Evolutionary conservation across 2,797 vertebrate genomes (phyloP).

Genomic region (Graptemys geographica): DNA sequence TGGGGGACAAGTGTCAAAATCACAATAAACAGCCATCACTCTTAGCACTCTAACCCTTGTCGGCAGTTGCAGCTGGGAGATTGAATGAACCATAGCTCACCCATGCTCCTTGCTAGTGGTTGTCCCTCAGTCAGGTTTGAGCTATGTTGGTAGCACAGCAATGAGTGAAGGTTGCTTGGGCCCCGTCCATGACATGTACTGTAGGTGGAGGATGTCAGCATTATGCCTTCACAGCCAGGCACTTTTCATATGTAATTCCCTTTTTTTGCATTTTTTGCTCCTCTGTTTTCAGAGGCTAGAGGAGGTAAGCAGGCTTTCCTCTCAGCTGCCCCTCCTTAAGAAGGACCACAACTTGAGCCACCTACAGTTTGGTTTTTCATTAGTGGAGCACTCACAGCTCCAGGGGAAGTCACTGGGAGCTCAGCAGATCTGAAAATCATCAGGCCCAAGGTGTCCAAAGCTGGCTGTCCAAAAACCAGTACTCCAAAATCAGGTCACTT

Average conservation of each 20-base stretch:
- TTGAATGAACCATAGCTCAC: neutral
- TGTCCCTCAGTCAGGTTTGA: rapidly evolving
- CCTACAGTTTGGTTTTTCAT: too few relatives aligned
- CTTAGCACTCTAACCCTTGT: conserved; percentile 34
- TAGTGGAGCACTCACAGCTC: too few relatives aligned
- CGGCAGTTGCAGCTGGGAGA: neutral
- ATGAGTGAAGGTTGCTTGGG: neutral
- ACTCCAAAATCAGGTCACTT: neutral
- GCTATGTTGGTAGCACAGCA: neutral
- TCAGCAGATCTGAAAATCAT: neutral
- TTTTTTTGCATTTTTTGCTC: neutral
- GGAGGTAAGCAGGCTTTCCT: neutral
- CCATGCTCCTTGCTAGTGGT: neutral
- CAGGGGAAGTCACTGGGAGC: too few relatives aligned
- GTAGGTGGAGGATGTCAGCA: neutral
- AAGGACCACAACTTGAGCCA: neutral
- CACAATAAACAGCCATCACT: neutral
- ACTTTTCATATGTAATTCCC: neutral
- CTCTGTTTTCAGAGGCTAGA: neutral
- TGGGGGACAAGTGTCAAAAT: conserved; percentile 37
- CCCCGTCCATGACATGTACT: neutral
- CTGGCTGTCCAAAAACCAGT: neutral
- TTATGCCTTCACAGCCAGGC: neutral
- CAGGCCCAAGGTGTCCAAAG: neutral
- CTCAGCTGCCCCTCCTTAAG: conserved; percentile 6